These are phyloP conservation scores for Morelia viridis DNA, from an alignment of 2,797 vertebrate genomes.

Conservation along the genomic window DNA sequence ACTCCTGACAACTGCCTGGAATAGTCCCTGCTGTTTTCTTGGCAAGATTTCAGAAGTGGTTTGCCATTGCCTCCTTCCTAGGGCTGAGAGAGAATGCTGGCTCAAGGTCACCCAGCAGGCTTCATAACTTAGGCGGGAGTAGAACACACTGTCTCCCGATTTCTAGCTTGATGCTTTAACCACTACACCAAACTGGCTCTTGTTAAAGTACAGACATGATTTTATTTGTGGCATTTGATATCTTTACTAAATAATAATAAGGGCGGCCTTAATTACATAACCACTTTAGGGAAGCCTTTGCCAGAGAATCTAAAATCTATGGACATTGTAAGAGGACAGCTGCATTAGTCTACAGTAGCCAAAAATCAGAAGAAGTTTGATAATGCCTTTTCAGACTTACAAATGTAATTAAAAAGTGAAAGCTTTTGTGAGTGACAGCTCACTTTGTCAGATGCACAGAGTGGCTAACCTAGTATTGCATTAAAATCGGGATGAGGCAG, in stretches of 20 bases:
- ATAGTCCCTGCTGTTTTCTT: background rate
- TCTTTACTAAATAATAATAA: background rate
- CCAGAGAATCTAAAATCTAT: background rate
- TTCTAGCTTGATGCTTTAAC: background rate
- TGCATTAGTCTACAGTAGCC: background rate
- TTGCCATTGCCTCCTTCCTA: background rate
- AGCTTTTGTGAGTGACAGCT: background rate
- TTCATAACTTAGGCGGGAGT: background rate
- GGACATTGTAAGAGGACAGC: background rate
- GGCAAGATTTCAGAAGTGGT: background rate
- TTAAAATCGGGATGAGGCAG: background rate
- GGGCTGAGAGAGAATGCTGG: background rate
- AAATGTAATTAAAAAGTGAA: background rate
- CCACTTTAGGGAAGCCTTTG: background rate
- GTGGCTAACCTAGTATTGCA: background rate
- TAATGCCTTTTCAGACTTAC: background rate
- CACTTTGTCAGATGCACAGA: background rate
- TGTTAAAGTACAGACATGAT: background rate
- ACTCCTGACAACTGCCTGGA: background rate
- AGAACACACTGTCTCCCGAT: background rate
- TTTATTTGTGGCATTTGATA: background rate
- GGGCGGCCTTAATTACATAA: background rate
- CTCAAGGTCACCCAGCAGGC: background rate
- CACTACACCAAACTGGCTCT: background rate
- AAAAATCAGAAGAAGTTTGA: background rate